phyloP scores from a whole-genome alignment of 1,140 invertebrate species.

The Drosophila suzukii region DNA sequence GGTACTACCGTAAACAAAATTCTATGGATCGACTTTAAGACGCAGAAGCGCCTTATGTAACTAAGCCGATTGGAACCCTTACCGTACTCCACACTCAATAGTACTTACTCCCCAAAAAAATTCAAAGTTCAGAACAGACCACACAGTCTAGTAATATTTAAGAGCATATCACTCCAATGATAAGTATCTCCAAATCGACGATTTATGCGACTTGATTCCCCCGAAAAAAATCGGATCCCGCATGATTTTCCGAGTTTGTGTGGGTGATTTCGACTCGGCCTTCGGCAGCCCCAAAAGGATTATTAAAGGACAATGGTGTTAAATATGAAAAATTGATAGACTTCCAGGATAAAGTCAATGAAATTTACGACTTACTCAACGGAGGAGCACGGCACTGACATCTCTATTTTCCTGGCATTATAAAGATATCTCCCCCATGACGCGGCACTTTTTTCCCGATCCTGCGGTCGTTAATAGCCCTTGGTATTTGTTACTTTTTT shows the following conservation, averaged over 20 bases:
- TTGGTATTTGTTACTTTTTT: slow-evolving; percentile 47
- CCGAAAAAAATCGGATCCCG: slow-evolving; percentile 53
- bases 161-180: slow-evolving; percentile 16
- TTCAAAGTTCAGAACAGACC: slow-evolving; percentile 21
- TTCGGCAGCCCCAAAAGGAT: slow-evolving; percentile 51
- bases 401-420: slow-evolving; percentile 11
- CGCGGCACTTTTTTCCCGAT: slow-evolving; percentile 56
- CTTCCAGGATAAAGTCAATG: slow-evolving; percentile 74
- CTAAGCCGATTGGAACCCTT: slow-evolving; percentile 31
- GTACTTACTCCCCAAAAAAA: not conserved
- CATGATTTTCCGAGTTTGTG: slow-evolving; percentile 47
- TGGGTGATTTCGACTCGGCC: not conserved
- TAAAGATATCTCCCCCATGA: slow-evolving; percentile 36
- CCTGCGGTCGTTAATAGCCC: slow-evolving; percentile 77
- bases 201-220: slow-evolving; percentile 72
- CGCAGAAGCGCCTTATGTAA: not conserved
- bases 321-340: slow-evolving; percentile 74
- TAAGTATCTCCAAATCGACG: slow-evolving; percentile 63
- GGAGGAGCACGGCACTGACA: slow-evolving; percentile 22
- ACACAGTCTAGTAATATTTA: slow-evolving; percentile 26
- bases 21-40: not conserved
- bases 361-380: slow-evolving; percentile 81
- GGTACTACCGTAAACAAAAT: not conserved
- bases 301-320: slow-evolving; percentile 66
- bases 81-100: slow-evolving; percentile 9